phyloP scores from a whole-genome alignment of 2,797 vertebrate species.

The Girardinus metallicus region DNA sequence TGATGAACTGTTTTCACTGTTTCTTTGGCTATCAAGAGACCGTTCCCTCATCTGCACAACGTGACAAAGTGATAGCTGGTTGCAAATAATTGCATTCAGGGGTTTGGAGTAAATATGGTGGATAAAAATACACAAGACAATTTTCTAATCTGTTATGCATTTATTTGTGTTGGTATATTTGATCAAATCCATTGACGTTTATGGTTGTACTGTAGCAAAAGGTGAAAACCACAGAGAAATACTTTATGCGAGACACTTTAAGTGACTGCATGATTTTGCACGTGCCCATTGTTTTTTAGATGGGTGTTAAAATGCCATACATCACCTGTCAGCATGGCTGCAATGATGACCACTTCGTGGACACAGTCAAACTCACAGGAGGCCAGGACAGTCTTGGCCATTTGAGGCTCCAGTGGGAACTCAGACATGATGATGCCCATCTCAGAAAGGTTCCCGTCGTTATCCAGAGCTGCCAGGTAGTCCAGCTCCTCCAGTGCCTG shows the following conservation, averaged over 20 bases:
- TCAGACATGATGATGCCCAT: conserved; percentile 96
- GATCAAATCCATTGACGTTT: neutral
- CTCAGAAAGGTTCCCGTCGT: conserved; percentile 91
- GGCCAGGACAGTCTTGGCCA: conserved; percentile 89
- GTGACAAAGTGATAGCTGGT: neutral
- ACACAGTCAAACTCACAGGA: conserved; percentile 93
- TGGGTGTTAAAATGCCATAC: neutral
- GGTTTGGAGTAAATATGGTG: neutral
- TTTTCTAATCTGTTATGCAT: neutral
- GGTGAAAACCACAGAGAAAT: neutral
- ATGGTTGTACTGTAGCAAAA: neutral
- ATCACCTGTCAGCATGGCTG: conserved; percentile 91
- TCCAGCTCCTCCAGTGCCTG: conserved; percentile 92
- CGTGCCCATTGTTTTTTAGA: neutral
- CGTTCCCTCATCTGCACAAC: too few species aligned
- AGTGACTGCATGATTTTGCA: neutral
- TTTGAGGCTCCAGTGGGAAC: conserved; percentile 89
- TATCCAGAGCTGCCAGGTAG: conserved; percentile 90
- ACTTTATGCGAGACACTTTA: neutral
- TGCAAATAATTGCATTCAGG: neutral
- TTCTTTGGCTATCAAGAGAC: neutral
- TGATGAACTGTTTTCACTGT: neutral
- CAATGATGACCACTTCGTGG: conserved; percentile 88
- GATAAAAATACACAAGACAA: neutral
- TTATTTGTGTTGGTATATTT: neutral